Conservation (phyloP, 2,113 vertebrate genomes). For the Triplophysa rosa region DNA sequence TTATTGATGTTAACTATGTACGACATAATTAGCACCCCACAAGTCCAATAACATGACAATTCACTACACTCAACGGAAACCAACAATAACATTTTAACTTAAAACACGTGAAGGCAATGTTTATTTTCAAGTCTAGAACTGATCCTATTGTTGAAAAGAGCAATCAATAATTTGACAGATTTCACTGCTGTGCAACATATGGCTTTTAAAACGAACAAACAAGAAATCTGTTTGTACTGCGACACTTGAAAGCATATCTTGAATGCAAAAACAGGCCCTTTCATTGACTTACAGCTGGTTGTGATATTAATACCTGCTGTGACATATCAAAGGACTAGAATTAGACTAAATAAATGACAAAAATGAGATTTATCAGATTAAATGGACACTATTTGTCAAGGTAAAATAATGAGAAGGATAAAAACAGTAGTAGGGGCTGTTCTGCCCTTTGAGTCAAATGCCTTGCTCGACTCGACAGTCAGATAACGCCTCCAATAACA, state of each 20-base stretch:
- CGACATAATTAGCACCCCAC: background rate
- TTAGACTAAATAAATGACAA: background rate
- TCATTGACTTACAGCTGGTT: slow-evolving; percentile 47
- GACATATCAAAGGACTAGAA: background rate
- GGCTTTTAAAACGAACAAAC: slow-evolving; percentile 55
- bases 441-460: too few species aligned
- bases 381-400: background rate
- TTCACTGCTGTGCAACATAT: slow-evolving; percentile 39
- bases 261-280: background rate
- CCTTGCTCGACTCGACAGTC: too few species aligned
- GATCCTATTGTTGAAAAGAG: slow-evolving; percentile 25
- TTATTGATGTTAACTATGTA: background rate
- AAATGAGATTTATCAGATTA: background rate
- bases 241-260: slow-evolving; percentile 41
- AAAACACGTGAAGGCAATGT: slow-evolving; percentile 9
- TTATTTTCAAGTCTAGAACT: slow-evolving; percentile 3
- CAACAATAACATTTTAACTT: slow-evolving; percentile 21
- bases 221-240: slow-evolving; percentile 25
- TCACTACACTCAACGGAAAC: background rate
- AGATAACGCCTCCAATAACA: too few species aligned
- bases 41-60: background rate
- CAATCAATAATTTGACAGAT: slow-evolving; percentile 44
- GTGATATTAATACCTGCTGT: slow-evolving; percentile 31
- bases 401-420: background rate
- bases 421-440: too few species aligned